Evolutionary conservation across 2,888 invertebrate genomes (phyloP).

Genomic region (Melinopterus prodromus): DNA sequence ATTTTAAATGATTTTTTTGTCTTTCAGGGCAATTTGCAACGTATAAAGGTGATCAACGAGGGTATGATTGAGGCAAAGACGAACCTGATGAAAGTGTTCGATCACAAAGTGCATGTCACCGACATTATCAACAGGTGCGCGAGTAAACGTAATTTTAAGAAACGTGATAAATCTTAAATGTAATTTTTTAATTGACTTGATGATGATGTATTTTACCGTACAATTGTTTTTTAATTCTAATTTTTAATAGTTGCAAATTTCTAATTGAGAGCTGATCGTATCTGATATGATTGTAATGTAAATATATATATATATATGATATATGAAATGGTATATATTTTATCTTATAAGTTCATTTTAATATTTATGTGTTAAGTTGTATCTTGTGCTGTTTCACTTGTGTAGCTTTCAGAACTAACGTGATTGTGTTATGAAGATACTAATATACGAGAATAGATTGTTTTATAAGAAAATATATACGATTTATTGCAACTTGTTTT

Average conservation of each 20-base stretch:
- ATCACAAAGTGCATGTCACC: constrained; percentile 87
- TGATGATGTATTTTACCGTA: background rate
- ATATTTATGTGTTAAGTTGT: background rate
- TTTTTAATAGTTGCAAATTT: background rate
- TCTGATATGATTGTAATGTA: background rate
- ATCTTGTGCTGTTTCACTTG: background rate
- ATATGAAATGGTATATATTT: background rate
- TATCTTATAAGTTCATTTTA: background rate
- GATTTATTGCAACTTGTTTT: background rate
- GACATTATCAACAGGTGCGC: constrained; percentile 92
- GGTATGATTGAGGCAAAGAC: constrained; percentile 89
- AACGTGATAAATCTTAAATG: constrained; percentile 75
- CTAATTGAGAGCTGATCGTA: background rate
- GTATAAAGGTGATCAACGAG: constrained; percentile 91
- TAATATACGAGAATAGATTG: background rate
- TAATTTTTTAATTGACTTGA: background rate
- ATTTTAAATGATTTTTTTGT: constrained; percentile 6
- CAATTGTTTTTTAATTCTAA: background rate
- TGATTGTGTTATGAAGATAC: background rate
- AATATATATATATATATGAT: background rate
- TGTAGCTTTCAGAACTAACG: background rate
- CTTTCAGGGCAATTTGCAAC: constrained; percentile 90
- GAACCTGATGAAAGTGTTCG: constrained; percentile 89
- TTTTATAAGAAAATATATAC: background rate
- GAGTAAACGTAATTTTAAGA: constrained; percentile 91